A percentile compares a stretch with the other conserved stretches of the same genome.
These are phyloP conservation scores for Trachythela sp. DNA, from an alignment of 64 coral and sea anemone species.

Conservation along the genomic window DNA sequence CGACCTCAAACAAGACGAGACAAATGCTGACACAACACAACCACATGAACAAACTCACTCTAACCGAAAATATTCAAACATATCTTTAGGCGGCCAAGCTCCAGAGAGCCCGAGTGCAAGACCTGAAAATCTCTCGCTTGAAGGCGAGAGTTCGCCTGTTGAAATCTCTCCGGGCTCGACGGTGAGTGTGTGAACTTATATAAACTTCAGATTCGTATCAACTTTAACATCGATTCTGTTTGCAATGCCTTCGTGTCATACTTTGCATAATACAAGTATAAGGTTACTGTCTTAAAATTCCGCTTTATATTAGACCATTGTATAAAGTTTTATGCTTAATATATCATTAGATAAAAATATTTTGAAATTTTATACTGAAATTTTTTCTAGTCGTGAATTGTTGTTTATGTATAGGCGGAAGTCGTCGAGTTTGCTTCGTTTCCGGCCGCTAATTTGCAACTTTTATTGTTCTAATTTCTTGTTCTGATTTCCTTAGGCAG, in stretches of 20 bases:
- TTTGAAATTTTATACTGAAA: neutral
- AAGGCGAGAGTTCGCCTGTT: neutral
- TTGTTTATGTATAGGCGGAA: neutral
- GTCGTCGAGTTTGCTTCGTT: neutral
- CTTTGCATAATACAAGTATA: neutral
- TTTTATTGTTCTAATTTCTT: neutral
- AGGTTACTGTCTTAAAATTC: too few species aligned
- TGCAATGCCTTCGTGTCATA: neutral
- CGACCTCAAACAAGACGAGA: neutral
- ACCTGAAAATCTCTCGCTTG: slow-evolving; percentile 3
- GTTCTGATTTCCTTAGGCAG: slow-evolving; percentile 62
- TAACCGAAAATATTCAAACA: neutral
- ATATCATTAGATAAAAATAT: neutral
- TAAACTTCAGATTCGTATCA: neutral
- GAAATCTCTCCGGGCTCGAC: slow-evolving; percentile 15
- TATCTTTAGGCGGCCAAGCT: neutral
- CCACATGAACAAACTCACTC: neutral
- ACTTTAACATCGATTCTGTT: neutral
- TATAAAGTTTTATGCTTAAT: neutral
- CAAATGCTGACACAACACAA: neutral
- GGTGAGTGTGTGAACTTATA: neutral
- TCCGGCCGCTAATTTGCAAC: neutral
- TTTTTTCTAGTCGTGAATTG: neutral
- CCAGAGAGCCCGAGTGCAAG: neutral
- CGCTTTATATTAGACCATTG: too few species aligned